These are phyloP conservation scores for Emydocephalus ijimae DNA, from an alignment of 2,113 vertebrate species.

Conservation along the genomic window DNA sequence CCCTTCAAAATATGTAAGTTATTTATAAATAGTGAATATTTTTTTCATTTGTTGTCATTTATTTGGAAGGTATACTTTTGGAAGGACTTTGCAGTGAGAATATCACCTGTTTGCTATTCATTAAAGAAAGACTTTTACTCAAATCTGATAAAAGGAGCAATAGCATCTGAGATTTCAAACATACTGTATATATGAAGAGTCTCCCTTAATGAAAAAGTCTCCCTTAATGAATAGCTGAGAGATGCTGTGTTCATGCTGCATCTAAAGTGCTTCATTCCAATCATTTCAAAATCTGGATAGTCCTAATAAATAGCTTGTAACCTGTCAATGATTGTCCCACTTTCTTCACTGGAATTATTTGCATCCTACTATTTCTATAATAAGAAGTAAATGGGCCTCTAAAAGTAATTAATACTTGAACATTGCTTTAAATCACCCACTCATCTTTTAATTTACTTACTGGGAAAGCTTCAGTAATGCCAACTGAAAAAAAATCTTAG, in stretches of 20 bases:
- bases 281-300: neutral
- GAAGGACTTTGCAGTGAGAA: neutral
- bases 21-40: neutral
- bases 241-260: neutral
- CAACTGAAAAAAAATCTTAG: neutral
- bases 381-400: neutral
- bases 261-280: neutral
- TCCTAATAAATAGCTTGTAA: neutral
- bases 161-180: neutral
- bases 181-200: neutral
- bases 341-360: neutral
- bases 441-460: neutral
- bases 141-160: neutral
- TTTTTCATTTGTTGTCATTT: neutral
- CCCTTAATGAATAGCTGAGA: neutral
- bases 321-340: neutral
- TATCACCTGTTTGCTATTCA: neutral
- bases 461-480: neutral
- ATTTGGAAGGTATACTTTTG: neutral
- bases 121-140: neutral
- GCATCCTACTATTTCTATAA: neutral
- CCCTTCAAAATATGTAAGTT: neutral
- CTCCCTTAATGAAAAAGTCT: neutral
- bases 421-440: neutral
- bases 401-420: neutral